Percentiles rank a stretch among this genome's conserved stretches.
Evolutionary conservation across 2,797 vertebrate species (phyloP).

Genomic region (Tadarida brasiliensis): DNA sequence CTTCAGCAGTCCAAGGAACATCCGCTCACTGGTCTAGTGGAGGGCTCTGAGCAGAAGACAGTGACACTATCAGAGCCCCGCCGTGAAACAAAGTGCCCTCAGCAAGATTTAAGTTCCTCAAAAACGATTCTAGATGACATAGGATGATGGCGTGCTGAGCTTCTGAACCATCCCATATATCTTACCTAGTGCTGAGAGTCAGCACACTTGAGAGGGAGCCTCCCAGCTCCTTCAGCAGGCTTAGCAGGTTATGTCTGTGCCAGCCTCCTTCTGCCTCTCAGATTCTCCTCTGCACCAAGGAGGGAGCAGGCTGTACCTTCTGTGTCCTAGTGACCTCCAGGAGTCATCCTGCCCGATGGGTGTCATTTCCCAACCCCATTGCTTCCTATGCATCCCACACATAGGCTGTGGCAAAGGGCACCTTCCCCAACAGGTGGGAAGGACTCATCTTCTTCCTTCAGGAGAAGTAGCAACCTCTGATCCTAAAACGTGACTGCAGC

Average conservation of each 20-base stretch:
- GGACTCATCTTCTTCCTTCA: neutral
- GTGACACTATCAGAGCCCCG: neutral
- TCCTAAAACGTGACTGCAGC: neutral
- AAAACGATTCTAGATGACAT: neutral
- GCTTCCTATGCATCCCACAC: neutral
- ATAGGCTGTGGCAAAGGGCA: neutral
- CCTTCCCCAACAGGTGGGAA: neutral
- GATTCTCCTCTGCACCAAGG: neutral
- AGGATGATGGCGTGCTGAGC: neutral
- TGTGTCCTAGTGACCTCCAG: neutral
- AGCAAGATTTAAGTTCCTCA: neutral
- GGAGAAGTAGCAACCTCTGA: neutral
- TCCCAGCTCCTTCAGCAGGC: neutral
- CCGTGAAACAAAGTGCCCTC: neutral
- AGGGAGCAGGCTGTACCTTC: neutral
- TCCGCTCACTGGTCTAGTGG: neutral
- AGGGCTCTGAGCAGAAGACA: neutral
- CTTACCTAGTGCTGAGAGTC: neutral
- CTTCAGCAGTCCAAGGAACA: neutral
- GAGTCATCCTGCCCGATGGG: too few species aligned
- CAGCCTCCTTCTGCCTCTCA: neutral
- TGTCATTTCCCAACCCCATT: neutral
- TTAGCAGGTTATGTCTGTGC: too few species aligned
- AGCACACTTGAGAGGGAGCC: neutral
- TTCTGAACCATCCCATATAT: neutral